A percentile compares a stretch with the other conserved stretches of the same genome.
phyloP scores from a whole-genome alignment of 2,797 vertebrate genomes.

The Choloepus didactylus region DNA sequence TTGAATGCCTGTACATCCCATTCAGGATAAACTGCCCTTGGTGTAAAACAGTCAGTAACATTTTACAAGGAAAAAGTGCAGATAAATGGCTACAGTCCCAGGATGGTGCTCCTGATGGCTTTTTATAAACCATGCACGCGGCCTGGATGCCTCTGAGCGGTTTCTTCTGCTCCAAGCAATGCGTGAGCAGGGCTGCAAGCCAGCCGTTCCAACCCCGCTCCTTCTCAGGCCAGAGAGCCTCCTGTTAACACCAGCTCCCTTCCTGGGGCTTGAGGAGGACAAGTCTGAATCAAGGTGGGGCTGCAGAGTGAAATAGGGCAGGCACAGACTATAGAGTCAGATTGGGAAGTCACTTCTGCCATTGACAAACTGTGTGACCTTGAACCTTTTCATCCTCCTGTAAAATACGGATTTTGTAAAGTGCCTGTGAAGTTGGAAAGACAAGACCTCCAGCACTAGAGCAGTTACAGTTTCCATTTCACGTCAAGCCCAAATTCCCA shows the following conservation, averaged over 20 bases:
- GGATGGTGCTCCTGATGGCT: conserved; percentile 70
- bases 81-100: conserved; percentile 82
- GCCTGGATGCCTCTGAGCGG: not conserved
- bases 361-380: conserved; percentile 56
- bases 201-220: conserved; percentile 1
- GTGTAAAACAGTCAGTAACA: conserved; percentile 85
- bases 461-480: not conserved
- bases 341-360: not conserved
- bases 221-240: conserved; percentile 22
- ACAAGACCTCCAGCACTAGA: not conserved
- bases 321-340: not conserved
- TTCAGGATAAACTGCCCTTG: conserved; percentile 84
- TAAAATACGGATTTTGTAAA: not conserved
- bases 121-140: conserved; percentile 76
- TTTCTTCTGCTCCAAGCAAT: not conserved
- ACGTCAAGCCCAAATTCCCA: conserved; percentile 1
- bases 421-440: not conserved
- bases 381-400: conserved; percentile 52
- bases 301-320: not conserved
- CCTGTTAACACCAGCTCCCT: not conserved
- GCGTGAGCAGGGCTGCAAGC: conserved; percentile 7
- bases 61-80: conserved; percentile 84
- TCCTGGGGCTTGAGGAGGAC: not conserved
- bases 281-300: not conserved
- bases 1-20: conserved; percentile 79